These are phyloP conservation scores for Yponomeuta malinellus DNA, from an alignment of 2,888 invertebrate species.

Conservation along the genomic window DNA sequence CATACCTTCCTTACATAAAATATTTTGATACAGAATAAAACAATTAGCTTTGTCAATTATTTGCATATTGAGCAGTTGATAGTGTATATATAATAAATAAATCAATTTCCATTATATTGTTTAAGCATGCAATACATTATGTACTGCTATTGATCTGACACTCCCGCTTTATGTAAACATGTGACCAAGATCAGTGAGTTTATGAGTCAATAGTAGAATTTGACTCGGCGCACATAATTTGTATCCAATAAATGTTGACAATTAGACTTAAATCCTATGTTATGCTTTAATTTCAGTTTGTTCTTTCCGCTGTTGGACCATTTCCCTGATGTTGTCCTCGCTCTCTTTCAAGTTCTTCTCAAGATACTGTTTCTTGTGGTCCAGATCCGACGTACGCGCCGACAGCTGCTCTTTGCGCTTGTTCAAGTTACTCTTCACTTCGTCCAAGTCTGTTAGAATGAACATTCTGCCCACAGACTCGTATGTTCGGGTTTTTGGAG, in stretches of 20 bases:
- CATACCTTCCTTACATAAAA: no score
- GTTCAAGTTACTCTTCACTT: constrained; percentile 79
- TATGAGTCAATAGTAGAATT: no score
- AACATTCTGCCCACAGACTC: constrained; percentile 92
- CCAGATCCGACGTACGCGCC: constrained; percentile 82
- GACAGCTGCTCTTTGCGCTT: constrained; percentile 73
- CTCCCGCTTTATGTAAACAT: no score
- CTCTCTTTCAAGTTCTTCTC: constrained; percentile 89
- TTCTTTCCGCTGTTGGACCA: constrained; percentile 82
- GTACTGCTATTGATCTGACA: no score
- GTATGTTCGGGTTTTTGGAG: constrained; percentile 81
- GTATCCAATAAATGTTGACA: neutral
- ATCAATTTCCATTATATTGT: no score
- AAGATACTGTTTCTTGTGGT: constrained; percentile 85
- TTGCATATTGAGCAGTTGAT: no score
- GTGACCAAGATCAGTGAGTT: no score
- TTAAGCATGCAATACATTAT: no score
- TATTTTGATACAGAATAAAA: no score
- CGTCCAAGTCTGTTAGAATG: constrained; percentile 79
- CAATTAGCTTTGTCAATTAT: no score
- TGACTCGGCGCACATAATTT: no score
- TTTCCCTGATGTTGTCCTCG: constrained; percentile 89
- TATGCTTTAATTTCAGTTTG: constrained; percentile 39
- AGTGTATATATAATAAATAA: no score
- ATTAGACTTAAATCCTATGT: neutral